Base-by-base conservation (phyloP, 1,140 invertebrate species). In the Penaeus vannamei region DNA sequence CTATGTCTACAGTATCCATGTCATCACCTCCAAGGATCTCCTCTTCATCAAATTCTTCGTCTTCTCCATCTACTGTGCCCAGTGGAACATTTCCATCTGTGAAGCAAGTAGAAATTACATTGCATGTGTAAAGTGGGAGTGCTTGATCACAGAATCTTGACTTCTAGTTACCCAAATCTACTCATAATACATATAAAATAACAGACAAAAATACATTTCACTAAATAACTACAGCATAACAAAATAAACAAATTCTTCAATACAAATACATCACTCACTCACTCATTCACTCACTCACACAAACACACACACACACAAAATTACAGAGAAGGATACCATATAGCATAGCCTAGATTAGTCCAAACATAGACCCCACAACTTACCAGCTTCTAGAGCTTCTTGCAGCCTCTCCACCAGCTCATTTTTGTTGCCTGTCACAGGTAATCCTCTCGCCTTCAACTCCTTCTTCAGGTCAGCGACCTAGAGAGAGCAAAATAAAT, bases 401-500 rank as follows among this genome's bases (percentile, higher is more conserved):
- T 96, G 95, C 77, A 97, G 94, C 91, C 97, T 94, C 87, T 96
- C 95, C 36, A 96, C 93, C 64, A 98, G 93, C 92, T 97, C 96
- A 60, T 94, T 96, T 94, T 97, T 97, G 92, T 97, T 97, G 20
- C 97, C 97, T 72, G 95, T 93, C 23, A 95, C 95, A 26, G 95
- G 93, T 23, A 97, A 93, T 69, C 96, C 96, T 92, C 96, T 95
- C 90, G 95, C 93, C 93, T 97, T 97, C 53, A 97, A 93, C 93
- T 97, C 96, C 91, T 95, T 95, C 91, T 96, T 96, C 90, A 98
- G 93, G 92, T 97, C 97, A 17, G 95, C 94, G 59, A 97, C 96
- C 94, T 96, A 90, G 19, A 92, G 92, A 90, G 79, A 62, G 42
- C 10, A 12, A 19, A 4, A 59, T 59, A 8, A 0, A 19, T 23